These are phyloP conservation scores for Hestina assimilis DNA, from an alignment of 1,140 invertebrate genomes.

Conservation along the genomic window DNA sequence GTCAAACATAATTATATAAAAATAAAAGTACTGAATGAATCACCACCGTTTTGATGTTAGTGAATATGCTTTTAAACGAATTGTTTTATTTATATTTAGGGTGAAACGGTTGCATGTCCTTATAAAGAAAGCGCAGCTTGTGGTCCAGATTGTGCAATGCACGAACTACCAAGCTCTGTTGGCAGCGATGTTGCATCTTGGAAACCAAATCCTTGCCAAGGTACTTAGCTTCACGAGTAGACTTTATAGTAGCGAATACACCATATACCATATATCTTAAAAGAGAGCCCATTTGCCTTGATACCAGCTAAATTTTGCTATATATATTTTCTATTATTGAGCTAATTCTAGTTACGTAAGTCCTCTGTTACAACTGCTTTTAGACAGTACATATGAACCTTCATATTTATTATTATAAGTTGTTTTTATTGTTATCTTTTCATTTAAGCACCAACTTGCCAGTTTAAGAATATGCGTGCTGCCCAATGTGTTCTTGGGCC, in stretches of 20 bases:
- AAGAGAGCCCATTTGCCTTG: too few relatives aligned
- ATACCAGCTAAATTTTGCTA: too few relatives aligned
- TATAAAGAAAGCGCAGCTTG: slow-evolving; percentile 38
- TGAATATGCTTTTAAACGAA: too few relatives aligned
- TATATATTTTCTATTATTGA: too few relatives aligned
- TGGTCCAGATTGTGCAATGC: slow-evolving; percentile 45
- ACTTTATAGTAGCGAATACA: neutral
- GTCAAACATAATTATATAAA: neutral
- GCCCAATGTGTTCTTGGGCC: slow-evolving; percentile 58
- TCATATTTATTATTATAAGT: neutral
- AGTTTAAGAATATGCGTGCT: slow-evolving; percentile 57
- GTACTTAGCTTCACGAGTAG: neutral
- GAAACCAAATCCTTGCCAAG: slow-evolving; percentile 44
- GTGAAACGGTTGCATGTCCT: slow-evolving; percentile 36
- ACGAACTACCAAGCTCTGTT: slow-evolving; percentile 27
- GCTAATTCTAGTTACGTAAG: too few relatives aligned
- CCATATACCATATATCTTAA: too few relatives aligned
- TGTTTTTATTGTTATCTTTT: neutral
- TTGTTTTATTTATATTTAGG: slow-evolving; percentile 25
- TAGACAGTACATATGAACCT: too few relatives aligned
- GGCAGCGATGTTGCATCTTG: slow-evolving; percentile 36
- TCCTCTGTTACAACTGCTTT: too few relatives aligned
- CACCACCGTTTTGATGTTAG: too few relatives aligned
- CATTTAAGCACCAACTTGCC: slow-evolving; percentile 30
- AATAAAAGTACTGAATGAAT: too few relatives aligned